A percentile compares a stretch with the other conserved stretches of the same genome.
Conservation (phyloP, 1,140 invertebrate species). For the Atta colombica region DNA sequence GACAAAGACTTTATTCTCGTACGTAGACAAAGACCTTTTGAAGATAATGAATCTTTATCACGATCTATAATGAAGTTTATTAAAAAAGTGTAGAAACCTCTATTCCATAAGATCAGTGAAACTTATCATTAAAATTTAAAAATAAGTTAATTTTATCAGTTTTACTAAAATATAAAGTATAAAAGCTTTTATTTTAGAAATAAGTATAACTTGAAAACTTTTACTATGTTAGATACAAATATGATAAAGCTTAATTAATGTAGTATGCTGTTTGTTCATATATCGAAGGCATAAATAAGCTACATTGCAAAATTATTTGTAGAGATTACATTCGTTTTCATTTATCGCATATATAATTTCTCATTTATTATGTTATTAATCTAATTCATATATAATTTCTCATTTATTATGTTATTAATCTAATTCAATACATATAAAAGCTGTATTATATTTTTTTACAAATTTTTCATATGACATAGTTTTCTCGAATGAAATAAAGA, state of each 20-base stretch:
- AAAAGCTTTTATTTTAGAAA: not conserved
- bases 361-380: not conserved
- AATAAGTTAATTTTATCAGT: not conserved
- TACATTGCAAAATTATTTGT: not conserved
- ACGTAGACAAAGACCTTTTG: too few species aligned
- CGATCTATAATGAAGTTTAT: not conserved
- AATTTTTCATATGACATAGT: not conserved
- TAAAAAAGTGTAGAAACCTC: not conserved
- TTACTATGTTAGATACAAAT: not conserved
- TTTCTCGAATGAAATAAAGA: not conserved
- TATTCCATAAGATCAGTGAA: not conserved
- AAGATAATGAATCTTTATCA: slow-evolving; percentile 5
- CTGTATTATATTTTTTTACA: not conserved
- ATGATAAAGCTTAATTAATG: too few species aligned
- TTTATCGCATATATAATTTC: not conserved
- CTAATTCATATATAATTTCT: not conserved
- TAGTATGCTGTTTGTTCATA: not conserved
- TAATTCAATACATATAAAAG: not conserved
- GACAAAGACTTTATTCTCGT: not conserved
- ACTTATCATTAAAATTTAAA: not conserved
- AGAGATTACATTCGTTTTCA: slow-evolving; percentile 7
- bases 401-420: not conserved
- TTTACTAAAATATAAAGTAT: not conserved
- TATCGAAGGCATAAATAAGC: not conserved
- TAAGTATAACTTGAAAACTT: not conserved